These are phyloP conservation scores for Gallinago solitaria DNA, from an alignment of 2,797 vertebrate genomes.

Conservation along the genomic window DNA sequence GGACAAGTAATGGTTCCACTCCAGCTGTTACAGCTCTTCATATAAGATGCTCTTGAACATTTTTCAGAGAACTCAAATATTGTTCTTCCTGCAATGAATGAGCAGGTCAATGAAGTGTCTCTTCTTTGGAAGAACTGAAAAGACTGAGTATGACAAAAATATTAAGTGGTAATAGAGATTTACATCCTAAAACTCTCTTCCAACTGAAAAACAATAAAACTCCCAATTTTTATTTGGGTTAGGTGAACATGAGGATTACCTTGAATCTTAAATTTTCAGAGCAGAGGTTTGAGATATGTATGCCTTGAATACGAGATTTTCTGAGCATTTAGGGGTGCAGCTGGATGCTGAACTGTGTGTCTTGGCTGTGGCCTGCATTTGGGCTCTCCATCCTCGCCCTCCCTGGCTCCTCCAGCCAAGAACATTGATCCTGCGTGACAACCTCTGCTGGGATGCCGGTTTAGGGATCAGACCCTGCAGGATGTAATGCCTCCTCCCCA, in stretches of 20 bases:
- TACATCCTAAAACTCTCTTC: not conserved
- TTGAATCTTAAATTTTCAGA: not conserved
- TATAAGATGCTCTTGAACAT: not conserved
- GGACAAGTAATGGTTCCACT: not conserved
- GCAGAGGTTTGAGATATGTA: not conserved
- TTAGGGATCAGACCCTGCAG: not conserved
- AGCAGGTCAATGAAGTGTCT: not conserved
- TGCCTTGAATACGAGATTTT: not conserved
- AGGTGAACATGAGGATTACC: not conserved
- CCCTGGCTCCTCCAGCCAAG: not conserved
- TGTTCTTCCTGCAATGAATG: not conserved
- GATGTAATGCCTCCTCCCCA: not conserved
- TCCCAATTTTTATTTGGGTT: not conserved
- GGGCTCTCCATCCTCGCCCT: not conserved
- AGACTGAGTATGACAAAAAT: not conserved
- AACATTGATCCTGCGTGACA: not conserved
- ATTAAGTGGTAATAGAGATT: not conserved
- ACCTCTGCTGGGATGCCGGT: not conserved
- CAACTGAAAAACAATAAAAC: not conserved
- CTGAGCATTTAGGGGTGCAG: not conserved
- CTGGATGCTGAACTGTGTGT: not conserved
- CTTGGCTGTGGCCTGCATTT: not conserved
- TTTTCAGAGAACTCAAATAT: not conserved
- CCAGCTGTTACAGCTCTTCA: slow-evolving; percentile 14
- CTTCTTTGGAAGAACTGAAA: not conserved